phyloP scores from a whole-genome alignment of 2,888 invertebrate species.

The Hemithea aestivaria region DNA sequence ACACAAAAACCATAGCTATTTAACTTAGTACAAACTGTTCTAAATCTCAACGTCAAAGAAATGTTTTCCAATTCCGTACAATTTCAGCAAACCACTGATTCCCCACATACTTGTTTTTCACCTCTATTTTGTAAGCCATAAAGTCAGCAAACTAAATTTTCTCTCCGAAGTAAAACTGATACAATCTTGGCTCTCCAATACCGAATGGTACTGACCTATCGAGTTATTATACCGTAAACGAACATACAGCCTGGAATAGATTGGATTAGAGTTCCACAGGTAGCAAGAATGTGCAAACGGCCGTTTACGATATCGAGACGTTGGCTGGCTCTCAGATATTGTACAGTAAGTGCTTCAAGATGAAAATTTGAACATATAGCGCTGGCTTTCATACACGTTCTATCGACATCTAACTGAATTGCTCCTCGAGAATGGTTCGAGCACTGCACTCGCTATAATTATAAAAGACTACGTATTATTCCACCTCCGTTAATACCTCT shows the following conservation, averaged over 20 bases:
- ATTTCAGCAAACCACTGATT: neutral
- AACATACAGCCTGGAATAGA: conserved; percentile 16
- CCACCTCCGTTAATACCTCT: no score
- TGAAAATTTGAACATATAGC: conserved; percentile 38
- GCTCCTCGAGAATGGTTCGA: neutral
- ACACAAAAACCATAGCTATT: no score
- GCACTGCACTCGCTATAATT: no score
- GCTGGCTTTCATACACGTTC: conserved; percentile 7
- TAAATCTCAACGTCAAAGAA: no score
- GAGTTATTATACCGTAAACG: conserved; percentile 19
- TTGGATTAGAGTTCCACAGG: conserved; percentile 40
- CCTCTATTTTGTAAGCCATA: conserved; percentile 15
- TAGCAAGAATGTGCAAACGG: conserved; percentile 31
- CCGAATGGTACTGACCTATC: conserved; percentile 16
- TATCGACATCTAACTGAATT: conserved; percentile 5
- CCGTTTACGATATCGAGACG: conserved; percentile 37
- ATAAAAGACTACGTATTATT: no score
- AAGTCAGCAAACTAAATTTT: conserved; percentile 14
- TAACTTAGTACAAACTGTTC: no score
- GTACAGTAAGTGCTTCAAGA: conserved; percentile 36
- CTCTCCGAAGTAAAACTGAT: conserved; percentile 17
- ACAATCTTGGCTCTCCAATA: conserved; percentile 18
- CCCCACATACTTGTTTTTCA: conserved; percentile 4
- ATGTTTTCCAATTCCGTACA: no score
- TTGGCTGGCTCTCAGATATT: conserved; percentile 33